A percentile compares a stretch with the other conserved stretches of the same genome.
Conservation (phyloP, 2,888 invertebrate species). For the Caenorhabditis virilis region DNA sequence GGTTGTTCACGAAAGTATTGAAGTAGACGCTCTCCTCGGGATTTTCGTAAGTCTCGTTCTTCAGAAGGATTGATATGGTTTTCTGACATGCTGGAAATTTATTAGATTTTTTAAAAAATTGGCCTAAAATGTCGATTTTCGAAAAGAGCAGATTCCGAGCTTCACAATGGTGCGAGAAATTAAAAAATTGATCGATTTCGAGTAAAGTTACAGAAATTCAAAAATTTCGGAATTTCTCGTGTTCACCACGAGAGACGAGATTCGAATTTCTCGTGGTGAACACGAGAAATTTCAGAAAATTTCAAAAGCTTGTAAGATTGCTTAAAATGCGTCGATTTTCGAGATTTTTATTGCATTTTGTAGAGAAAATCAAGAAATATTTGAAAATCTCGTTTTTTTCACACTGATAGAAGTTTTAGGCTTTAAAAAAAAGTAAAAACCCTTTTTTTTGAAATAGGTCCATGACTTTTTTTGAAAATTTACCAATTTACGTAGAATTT, state of each 20-base stretch:
- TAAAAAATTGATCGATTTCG: neutral
- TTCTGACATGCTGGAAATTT: too few relatives aligned
- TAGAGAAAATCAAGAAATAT: too few relatives aligned
- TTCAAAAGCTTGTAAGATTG: too few relatives aligned
- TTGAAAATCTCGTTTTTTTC: too few relatives aligned
- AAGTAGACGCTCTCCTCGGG: slow-evolving; percentile 4
- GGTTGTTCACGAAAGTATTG: slow-evolving; percentile 4
- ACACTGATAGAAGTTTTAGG: neutral
- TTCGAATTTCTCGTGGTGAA: neutral
- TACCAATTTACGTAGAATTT: neutral
- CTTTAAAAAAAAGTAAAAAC: neutral
- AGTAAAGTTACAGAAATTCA: neutral
- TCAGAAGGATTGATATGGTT: too few relatives aligned
- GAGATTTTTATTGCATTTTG: too few relatives aligned
- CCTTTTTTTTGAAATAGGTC: neutral
- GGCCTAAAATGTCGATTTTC: neutral
- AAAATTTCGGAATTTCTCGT: neutral
- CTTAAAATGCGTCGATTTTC: too few relatives aligned
- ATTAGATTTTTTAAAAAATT: too few relatives aligned
- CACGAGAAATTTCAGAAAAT: neutral
- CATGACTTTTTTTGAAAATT: too few relatives aligned
- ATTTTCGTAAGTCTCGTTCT: slow-evolving; percentile 5
- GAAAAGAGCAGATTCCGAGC: neutral
- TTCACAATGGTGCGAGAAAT: neutral
- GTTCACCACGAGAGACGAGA: neutral